These are phyloP conservation scores for Brachymystax lenok DNA, from an alignment of 2,797 vertebrate genomes.

Conservation along the genomic window DNA sequence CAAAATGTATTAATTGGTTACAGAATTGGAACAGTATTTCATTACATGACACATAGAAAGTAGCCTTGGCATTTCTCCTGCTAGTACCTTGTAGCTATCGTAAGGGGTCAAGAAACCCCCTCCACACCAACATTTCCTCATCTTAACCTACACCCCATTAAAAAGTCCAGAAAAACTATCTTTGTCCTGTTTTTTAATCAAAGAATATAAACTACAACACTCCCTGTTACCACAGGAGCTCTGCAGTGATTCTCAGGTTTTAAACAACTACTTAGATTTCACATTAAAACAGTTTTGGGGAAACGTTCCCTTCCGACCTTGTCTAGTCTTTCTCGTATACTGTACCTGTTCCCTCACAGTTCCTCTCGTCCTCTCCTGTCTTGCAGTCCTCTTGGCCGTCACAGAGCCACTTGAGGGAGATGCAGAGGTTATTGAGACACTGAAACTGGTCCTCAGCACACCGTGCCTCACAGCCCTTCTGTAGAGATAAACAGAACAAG, in stretches of 20 bases:
- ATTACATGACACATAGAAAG: too few species aligned
- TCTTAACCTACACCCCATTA: background rate
- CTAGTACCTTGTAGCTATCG: background rate
- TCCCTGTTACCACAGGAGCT: background rate
- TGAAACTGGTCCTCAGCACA: conserved; percentile 94
- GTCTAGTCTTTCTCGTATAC: background rate
- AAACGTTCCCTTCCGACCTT: background rate
- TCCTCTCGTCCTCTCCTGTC: conserved; percentile 92
- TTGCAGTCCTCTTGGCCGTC: conserved; percentile 96
- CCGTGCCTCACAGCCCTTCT: conserved; percentile 91
- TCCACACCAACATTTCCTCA: background rate
- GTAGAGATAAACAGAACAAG: conserved; percentile 36
- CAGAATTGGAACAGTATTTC: too few species aligned
- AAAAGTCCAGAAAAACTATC: too few species aligned
- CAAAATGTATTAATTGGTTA: too few species aligned
- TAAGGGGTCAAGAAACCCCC: background rate
- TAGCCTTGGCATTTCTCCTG: background rate
- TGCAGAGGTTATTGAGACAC: conserved; percentile 93
- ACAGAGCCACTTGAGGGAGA: conserved; percentile 90
- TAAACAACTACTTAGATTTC: background rate
- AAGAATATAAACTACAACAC: background rate
- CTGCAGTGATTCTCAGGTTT: background rate
- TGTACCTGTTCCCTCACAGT: conserved; percentile 81
- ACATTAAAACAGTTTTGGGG: background rate
- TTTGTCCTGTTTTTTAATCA: background rate